phyloP scores from a whole-genome alignment of 2,797 vertebrate species.

The Halcyon badia region DNA sequence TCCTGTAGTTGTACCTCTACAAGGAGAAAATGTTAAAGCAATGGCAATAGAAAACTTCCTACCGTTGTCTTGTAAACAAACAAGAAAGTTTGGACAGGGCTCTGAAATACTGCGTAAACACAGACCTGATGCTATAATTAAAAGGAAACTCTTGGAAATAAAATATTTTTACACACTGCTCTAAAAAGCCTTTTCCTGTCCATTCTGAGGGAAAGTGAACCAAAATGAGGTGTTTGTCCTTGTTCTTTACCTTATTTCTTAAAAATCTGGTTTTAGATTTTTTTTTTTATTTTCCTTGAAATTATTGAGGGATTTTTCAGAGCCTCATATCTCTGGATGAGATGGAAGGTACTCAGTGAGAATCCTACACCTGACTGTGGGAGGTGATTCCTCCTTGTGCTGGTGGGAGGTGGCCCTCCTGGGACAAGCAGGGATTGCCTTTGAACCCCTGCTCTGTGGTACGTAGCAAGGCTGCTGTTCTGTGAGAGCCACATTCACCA shows the following conservation, averaged over 20 bases:
- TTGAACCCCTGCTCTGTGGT: background rate
- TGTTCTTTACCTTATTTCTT: background rate
- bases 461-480: background rate
- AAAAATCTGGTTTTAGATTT: background rate
- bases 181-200: background rate
- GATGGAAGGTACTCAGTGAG: background rate
- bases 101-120: background rate
- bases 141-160: background rate
- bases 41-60: background rate
- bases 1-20: background rate
- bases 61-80: background rate
- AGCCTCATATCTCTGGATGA: rapidly evolving
- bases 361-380: background rate
- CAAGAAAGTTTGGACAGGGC: background rate
- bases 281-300: background rate
- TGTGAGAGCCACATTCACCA: background rate
- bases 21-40: background rate
- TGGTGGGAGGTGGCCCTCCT: background rate
- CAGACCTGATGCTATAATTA: background rate
- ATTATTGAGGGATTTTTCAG: background rate
- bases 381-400: background rate
- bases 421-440: background rate
- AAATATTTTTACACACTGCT: background rate
- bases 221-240: background rate
- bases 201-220: background rate